These are phyloP conservation scores for Formicarius rufipectus DNA, from an alignment of 2,113 vertebrate genomes.

Conservation along the genomic window DNA sequence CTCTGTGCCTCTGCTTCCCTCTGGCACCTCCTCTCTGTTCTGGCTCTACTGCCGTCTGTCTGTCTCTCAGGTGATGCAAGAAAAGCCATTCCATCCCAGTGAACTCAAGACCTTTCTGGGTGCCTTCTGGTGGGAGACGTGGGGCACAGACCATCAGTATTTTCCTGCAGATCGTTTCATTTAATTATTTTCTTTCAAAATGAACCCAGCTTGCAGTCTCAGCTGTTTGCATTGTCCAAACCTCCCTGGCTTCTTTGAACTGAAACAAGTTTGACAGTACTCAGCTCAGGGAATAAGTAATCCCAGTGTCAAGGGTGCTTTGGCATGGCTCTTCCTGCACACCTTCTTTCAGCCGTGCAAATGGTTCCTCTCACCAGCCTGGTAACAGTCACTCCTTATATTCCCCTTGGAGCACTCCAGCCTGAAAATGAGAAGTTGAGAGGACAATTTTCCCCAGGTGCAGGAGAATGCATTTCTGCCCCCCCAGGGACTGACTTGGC, in stretches of 20 bases:
- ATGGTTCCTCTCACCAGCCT: neutral
- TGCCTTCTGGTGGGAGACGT: neutral
- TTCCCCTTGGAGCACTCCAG: neutral
- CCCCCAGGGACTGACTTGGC: neutral
- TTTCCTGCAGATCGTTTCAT: neutral
- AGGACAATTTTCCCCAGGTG: neutral
- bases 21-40: neutral
- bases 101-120: neutral
- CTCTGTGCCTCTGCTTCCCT: neutral
- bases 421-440: neutral
- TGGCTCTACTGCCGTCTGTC: rapidly evolving
- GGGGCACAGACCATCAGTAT: neutral
- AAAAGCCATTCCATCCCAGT: neutral
- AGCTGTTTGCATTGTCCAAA: neutral
- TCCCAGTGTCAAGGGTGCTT: neutral
- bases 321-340: neutral
- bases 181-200: neutral
- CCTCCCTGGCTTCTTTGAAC: neutral
- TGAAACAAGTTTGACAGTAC: neutral
- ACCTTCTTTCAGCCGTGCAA: neutral
- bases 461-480: neutral
- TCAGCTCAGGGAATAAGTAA: neutral
- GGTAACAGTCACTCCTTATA: neutral
- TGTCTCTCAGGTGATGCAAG: neutral
- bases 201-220: neutral